Evolutionary conservation across 1,140 invertebrate species (phyloP).

Genomic region (Drepana arcuata): DNA sequence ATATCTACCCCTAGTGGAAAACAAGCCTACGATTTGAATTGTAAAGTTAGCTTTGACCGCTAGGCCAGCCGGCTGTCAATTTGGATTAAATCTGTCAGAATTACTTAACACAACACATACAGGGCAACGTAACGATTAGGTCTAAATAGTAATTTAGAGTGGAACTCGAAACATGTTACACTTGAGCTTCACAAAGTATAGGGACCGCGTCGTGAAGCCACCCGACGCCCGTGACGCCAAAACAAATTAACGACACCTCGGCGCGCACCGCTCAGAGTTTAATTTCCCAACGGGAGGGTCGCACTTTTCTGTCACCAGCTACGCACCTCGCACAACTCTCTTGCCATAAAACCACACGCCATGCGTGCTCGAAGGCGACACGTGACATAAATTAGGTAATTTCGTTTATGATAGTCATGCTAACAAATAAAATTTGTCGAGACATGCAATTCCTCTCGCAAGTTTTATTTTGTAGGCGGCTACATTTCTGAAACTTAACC

Average conservation of each 20-base stretch:
- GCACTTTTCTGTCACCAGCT: conserved; percentile 25
- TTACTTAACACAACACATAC: not conserved
- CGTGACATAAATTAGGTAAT: conserved; percentile 11
- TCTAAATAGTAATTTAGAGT: not conserved
- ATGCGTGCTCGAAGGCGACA: conserved; percentile 6
- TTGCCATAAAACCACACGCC: conserved; percentile 18
- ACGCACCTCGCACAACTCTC: too few relatives aligned
- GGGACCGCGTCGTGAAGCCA: not conserved
- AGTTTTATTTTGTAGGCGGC: not conserved
- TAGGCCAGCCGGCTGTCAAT: too few relatives aligned
- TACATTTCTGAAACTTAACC: not conserved
- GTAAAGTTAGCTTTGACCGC: too few relatives aligned
- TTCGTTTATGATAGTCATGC: conserved; percentile 5
- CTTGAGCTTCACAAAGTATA: not conserved
- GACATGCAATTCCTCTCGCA: not conserved
- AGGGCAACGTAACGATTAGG: not conserved
- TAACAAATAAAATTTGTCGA: conserved; percentile 1
- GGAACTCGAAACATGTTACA: not conserved
- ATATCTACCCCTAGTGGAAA: not conserved
- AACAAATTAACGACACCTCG: conserved; percentile 48
- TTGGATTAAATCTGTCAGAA: not conserved
- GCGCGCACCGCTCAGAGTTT: conserved; percentile 29
- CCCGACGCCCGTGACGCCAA: conserved; percentile 21
- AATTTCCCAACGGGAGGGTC: conserved; percentile 48
- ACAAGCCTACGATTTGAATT: too few relatives aligned